Evolutionary conservation across 2,888 invertebrate species (phyloP).

Genomic region (Prosapia bicincta): DNA sequence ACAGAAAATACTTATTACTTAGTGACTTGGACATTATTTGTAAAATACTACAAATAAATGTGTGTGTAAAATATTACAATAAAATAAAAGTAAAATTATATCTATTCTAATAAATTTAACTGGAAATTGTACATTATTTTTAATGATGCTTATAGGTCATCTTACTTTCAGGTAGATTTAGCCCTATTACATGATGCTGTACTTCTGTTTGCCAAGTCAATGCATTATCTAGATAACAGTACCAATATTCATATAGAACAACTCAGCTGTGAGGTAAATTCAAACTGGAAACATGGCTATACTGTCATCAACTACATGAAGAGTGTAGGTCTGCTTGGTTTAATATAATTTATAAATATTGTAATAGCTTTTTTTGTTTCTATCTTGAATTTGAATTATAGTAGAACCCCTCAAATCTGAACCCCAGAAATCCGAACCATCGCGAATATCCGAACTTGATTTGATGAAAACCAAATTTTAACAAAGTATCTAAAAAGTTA

Average conservation of each 20-base stretch:
- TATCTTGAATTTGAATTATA: not conserved
- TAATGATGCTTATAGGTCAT: not conserved
- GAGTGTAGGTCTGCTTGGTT: constrained; percentile 53
- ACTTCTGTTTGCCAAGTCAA: constrained; percentile 49
- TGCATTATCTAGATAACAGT: constrained; percentile 45
- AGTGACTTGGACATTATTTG: no score
- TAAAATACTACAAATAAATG: no score
- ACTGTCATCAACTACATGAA: constrained; percentile 81
- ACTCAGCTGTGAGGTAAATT: constrained; percentile 43
- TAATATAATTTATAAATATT: not conserved
- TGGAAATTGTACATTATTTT: not conserved
- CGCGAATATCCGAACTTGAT: no score
- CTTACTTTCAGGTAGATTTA: constrained; percentile 50
- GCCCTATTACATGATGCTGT: constrained; percentile 56
- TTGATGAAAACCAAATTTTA: no score
- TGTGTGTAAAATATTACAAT: no score
- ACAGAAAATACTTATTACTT: no score
- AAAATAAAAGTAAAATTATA: not conserved
- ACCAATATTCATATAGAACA: constrained; percentile 40
- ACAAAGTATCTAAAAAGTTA: no score
- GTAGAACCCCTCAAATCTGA: no score
- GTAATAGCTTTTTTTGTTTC: not conserved
- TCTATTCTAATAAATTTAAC: not conserved
- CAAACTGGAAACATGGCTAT: constrained; percentile 74
- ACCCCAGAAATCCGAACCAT: no score